Base-by-base conservation (phyloP, 2,888 invertebrate species). In the Fragum whitleyi region DNA sequence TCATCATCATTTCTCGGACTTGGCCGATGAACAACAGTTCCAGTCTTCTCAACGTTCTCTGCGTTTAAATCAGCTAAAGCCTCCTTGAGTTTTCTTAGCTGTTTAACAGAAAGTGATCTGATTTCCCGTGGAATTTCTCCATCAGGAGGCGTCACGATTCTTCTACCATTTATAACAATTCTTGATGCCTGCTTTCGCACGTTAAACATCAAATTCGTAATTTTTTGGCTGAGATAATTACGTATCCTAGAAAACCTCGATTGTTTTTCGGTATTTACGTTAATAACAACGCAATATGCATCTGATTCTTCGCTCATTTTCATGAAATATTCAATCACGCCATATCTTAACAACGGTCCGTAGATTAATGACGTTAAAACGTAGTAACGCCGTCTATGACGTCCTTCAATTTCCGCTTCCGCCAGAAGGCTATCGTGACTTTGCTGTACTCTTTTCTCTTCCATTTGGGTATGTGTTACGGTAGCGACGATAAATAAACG, bases 361-460 rank as follows among this genome's bases (percentile, higher is more conserved):
- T 39, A 16, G 26, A 65, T 42, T 65, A 65, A 65, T 65, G 42
- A 65, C 65, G 65, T 62, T 62, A 1, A 2, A 21, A 19, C 62
- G 42, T 65, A 26, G 65, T 6, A 65, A 65, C 65, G 23, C 7
- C 65, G 65, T 65, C 29, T n/a, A n/a, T 65, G 65, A 65, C 65
- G 65, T 65, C 32, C 55, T 16, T 55, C 55, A 21, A 7, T 55
- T 55, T 16, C 23, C 21, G 19, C 7, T n/a, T 55, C 55, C 6
- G 42, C 42, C 42, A 42, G 42, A 42, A 42, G 42, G 16, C 7
- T 16, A 11, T 42, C 11, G 42, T 42, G 21, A n/a, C n/a, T n/a
- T n/a, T n/a, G n/a, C n/a, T n/a, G n/a, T n/a, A n/a, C n/a, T n/a
- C n/a, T n/a, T n/a, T n/a, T n/a, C n/a, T n/a, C n/a, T n/a, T n/a